Conservation (phyloP, 1,140 invertebrate species). For the Zophobas atratus region DNA sequence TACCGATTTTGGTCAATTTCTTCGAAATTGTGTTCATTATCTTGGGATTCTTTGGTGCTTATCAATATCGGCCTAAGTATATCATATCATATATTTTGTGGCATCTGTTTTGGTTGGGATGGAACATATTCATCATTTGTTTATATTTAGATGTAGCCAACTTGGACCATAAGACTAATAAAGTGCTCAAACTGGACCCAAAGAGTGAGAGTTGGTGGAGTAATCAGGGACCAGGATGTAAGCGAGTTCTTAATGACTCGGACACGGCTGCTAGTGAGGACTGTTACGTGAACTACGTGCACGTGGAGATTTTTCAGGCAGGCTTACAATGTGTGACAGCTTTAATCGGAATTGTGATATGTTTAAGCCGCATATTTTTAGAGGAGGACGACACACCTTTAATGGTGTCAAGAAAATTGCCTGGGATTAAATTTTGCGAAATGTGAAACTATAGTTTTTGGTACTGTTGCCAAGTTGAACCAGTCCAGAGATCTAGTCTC, state of each 20-base stretch:
- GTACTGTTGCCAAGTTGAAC: too few species aligned
- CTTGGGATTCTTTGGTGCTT: constrained; percentile 95
- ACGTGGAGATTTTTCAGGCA: constrained; percentile 91
- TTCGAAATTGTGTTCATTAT: constrained; percentile 94
- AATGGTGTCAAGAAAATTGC: too few species aligned
- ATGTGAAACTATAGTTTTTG: too few species aligned
- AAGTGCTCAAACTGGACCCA: constrained; percentile 89
- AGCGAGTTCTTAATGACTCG: constrained; percentile 74
- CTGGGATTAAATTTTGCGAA: too few species aligned
- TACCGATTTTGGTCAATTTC: constrained; percentile 94
- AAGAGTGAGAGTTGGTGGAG: constrained; percentile 96
- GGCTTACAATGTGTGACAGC: constrained; percentile 82
- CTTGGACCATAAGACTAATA: constrained; percentile 78
- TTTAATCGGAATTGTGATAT: constrained; percentile 73
- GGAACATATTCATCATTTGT: constrained; percentile 96
- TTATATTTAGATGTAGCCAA: constrained; percentile 92
- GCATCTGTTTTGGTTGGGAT: constrained; percentile 91
- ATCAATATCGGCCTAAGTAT: constrained; percentile 92
- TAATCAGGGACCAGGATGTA: constrained; percentile 91
- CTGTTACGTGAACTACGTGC: constrained; percentile 88
- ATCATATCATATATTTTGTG: constrained; percentile 91
- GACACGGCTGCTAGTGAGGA: constrained; percentile 72
- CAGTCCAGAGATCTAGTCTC: too few species aligned
- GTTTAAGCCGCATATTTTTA: constrained; percentile 74
- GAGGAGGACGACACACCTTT: constrained; percentile 85